phyloP scores from a whole-genome alignment of 2,797 vertebrate species.

The Gorsachius magnificus region DNA sequence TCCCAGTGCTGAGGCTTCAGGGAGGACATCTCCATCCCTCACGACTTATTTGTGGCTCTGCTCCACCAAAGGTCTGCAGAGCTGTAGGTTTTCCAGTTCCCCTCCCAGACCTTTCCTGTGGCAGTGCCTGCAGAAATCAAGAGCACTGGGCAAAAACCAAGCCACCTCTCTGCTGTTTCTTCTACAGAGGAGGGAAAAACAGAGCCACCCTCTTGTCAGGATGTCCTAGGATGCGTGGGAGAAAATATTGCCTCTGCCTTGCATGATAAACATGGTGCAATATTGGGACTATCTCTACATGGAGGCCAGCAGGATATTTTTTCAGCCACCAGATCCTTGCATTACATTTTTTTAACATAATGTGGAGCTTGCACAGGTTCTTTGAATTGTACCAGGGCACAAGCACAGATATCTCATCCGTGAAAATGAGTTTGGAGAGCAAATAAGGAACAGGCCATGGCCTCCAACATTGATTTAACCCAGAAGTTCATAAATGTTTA shows the following conservation, averaged over 20 bases:
- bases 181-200: not conserved
- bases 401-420: not conserved
- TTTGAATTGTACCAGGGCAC: not conserved
- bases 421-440: not conserved
- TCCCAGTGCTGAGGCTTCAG: not conserved
- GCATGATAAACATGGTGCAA: fast-evolving
- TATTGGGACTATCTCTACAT: not conserved
- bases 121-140: not conserved
- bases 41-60: not conserved
- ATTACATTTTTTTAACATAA: not conserved
- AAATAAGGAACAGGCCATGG: fast-evolving
- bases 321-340: not conserved
- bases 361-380: not conserved
- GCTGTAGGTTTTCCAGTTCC: not conserved
- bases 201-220: not conserved
- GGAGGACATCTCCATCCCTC: not conserved
- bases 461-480: not conserved
- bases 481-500: not conserved
- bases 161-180: not conserved
- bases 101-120: not conserved
- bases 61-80: not conserved
- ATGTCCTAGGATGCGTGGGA: not conserved
- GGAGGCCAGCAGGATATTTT: not conserved
- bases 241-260: not conserved
- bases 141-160: not conserved